Base-by-base conservation (phyloP, 2,113 vertebrate genomes). In the Thinocorus orbignyianus region DNA sequence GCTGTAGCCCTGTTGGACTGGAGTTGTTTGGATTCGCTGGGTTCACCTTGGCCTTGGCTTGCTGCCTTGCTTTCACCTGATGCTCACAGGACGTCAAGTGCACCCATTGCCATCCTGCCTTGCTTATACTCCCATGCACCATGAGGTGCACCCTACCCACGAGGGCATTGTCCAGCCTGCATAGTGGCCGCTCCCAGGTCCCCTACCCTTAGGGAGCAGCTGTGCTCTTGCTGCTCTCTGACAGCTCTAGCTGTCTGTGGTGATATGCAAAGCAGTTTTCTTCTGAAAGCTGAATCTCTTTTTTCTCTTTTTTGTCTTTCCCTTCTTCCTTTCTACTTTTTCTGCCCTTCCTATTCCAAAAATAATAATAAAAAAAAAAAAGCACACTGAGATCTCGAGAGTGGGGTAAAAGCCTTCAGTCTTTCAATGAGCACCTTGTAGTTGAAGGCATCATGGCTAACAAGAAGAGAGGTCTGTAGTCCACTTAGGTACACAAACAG, bases 401-500 rank as follows among this genome's bases (percentile, higher is more conserved):
- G n/a, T 33, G 41, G 46, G 77, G 22, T 44, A 44, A 44, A 44
- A 44, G 42, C 42, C 42, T 44, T 44, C 16, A 17, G 42, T 44
- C 42, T 44, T 44, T 44, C 42, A 44, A 44, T 15, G 14, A 44
- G 42, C 42, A 44, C 42, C 42, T 17, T 44, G 42, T 28, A 83
- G 57, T 46, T 72, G n/a, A 90, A 73, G 78, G 57, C 51, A 77
- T 48, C 48, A 6, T 60, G 31, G 15, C 65, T 95, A 71, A 64
- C 33, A 84, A 57, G 73, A 62, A 65, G 88, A 88, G 16, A 89
- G 64, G 46, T 65, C 52, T 72, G 42, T n/a, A 90, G 15, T 51
- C 64, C 80, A 92, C 92, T 95, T 93, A 78, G 65, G 68, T 86
- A 74, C 62, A 82, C 86, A 95, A 95, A 83, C 37, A 83, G 82